Evolutionary conservation across 2,113 vertebrate species (phyloP), one percentile per base, ranked within the genome.

Genomic region (Nibea coibor): DNA sequence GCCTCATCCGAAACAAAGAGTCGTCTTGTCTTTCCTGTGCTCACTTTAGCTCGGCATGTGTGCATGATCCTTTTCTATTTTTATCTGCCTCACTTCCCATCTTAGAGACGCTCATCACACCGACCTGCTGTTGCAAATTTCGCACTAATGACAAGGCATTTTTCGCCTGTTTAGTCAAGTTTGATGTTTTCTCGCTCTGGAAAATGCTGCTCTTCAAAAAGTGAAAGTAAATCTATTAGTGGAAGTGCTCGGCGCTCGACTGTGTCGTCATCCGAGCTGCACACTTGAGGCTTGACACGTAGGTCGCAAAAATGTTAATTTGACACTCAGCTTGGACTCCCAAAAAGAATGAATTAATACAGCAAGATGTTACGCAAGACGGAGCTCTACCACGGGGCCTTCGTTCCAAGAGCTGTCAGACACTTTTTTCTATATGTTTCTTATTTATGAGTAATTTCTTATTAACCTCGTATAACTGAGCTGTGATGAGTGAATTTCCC

Each of bases 51-150:
- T 54, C 80, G 31, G 20, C 65, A 1, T 63, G 4, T 80, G 66
- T 64, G 48, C 28, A 0, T 19, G 15, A 42, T 47, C 10, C 39
- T 54, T 28, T 54, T 77, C 82, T 91, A 80, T 92, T 91, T 91
- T 76, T 91, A 86, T 82, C 73, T 2, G 53, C 14, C 59, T 61
- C 10, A 54, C 79, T 67, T 80, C 53, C 45, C 47, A 47, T 75
- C 67, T 54, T 19, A 53, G 62, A 75, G 72, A 78, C 45, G 17
- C 48, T 66, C n/a, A 19, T 72, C 50, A 79, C 65, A 78, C 54
- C 80, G 28, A 82, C 72, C 68, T 24, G 1, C 54, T 53, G 70
- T 31, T 66, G 10, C 39, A 72, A 19, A 86, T 81, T 57, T 82
- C 70, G 69, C 78, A 64, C 53, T 50, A 53, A 45, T 56, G 70